A percentile compares a stretch with the other conserved stretches of the same genome.
These are phyloP conservation scores for Gyrodactylus salaris DNA, from an alignment of 1,140 invertebrate genomes.

Conservation along the genomic window DNA sequence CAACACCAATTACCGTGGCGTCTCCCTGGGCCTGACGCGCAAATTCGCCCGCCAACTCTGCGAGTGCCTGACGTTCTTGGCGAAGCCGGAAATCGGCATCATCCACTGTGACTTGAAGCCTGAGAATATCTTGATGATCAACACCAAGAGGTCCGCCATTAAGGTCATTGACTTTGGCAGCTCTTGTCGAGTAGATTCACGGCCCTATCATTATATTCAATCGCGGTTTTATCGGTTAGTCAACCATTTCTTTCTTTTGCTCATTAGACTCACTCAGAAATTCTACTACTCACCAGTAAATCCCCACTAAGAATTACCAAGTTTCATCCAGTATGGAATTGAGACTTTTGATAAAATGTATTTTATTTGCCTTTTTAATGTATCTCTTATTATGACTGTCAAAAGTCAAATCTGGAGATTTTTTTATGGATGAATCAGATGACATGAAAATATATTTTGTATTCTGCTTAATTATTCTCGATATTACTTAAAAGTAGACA, in stretches of 20 bases:
- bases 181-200: background rate
- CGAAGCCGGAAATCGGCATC: conserved; percentile 2
- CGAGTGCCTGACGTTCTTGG: conserved; percentile 1
- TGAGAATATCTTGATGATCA: conserved; percentile 97
- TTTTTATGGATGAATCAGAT: too few relatives aligned
- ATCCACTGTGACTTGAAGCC: conserved; percentile 98
- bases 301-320: too few relatives aligned
- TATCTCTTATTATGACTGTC: too few relatives aligned
- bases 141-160: conserved; percentile 58
- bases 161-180: conserved; percentile 8
- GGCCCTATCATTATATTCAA: conserved; percentile 6
- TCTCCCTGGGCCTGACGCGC: conserved; percentile 84
- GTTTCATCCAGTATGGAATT: too few relatives aligned
- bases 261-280: too few relatives aligned
- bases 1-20: conserved; percentile 55
- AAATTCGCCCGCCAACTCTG: conserved; percentile 60
- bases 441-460: too few relatives aligned
- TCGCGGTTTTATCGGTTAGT: conserved; percentile 7
- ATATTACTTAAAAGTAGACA: too few relatives aligned
- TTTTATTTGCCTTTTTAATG: too few relatives aligned
- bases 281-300: too few relatives aligned
- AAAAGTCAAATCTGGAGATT: too few relatives aligned
- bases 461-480: too few relatives aligned
- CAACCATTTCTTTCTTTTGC: background rate
- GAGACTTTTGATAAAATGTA: too few relatives aligned